Conservation (phyloP, 2,797 vertebrate species). For the Dryobates pubescens region DNA sequence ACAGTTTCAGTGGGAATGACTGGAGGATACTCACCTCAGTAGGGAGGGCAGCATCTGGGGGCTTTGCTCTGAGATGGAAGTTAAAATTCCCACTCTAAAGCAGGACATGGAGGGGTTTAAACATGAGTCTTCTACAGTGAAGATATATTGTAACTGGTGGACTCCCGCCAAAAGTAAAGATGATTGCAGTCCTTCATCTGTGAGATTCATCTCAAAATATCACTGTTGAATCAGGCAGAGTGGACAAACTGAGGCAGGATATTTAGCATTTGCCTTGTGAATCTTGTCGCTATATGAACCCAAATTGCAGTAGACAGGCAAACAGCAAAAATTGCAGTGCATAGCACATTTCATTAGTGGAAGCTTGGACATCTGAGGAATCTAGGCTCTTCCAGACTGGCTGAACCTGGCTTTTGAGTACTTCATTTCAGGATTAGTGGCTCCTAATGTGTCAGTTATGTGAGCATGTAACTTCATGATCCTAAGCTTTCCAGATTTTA, state of each 20-base stretch:
- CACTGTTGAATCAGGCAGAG: background rate
- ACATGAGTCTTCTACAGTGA: background rate
- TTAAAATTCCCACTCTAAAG: background rate
- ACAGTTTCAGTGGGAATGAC: background rate
- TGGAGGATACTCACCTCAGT: background rate
- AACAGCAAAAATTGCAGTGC: background rate
- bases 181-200: background rate
- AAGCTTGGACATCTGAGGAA: background rate
- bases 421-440: background rate
- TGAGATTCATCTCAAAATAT: background rate
- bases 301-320: background rate
- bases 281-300: background rate
- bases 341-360: background rate
- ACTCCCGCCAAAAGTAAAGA: background rate
- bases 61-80: background rate
- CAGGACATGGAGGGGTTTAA: background rate
- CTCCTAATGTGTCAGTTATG: background rate
- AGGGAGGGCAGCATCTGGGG: background rate
- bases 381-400: background rate
- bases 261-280: background rate
- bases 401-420: background rate
- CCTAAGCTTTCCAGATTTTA: slow-evolving; percentile 18
- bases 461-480: background rate
- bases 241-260: background rate
- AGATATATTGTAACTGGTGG: background rate